These are phyloP conservation scores for Coregonus ussuriensis DNA, from an alignment of 2,797 vertebrate species.

Conservation along the genomic window DNA sequence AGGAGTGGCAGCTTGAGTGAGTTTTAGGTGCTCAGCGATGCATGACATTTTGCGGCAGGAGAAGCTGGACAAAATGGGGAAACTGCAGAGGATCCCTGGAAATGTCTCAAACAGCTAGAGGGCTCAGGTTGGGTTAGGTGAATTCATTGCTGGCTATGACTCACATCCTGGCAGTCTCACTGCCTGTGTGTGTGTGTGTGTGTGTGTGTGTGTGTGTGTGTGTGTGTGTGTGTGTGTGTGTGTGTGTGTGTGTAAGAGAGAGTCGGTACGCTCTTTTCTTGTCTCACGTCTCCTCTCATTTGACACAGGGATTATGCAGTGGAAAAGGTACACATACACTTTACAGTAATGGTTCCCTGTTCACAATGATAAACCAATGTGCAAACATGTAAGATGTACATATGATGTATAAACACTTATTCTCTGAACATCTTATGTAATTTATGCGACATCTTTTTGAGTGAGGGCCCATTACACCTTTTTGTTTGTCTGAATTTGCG, in stretches of 20 bases:
- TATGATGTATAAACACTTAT: too few relatives aligned
- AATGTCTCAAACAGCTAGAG: constrained; percentile 12
- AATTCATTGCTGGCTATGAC: constrained; percentile 1
- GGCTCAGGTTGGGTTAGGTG: background rate
- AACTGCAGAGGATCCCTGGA: constrained; percentile 1
- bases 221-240: background rate
- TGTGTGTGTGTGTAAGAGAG: too few relatives aligned
- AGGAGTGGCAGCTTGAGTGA: background rate
- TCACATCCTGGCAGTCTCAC: background rate
- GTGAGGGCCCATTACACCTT: too few relatives aligned
- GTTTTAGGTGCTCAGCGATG: background rate
- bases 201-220: constrained; percentile 2
- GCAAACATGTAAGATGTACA: too few relatives aligned
- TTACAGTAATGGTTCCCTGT: background rate
- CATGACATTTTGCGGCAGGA: background rate
- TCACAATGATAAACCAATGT: background rate
- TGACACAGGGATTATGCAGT: background rate
- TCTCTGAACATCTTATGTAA: too few relatives aligned
- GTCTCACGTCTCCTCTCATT: background rate
- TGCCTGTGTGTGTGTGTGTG: background rate
- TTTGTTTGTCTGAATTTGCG: too few relatives aligned
- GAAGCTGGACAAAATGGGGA: background rate
- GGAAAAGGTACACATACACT: background rate
- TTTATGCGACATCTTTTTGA: too few relatives aligned
- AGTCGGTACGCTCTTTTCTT: too few relatives aligned